phyloP scores from a whole-genome alignment of 2,888 invertebrate species.

The Pasiphila rectangulata region DNA sequence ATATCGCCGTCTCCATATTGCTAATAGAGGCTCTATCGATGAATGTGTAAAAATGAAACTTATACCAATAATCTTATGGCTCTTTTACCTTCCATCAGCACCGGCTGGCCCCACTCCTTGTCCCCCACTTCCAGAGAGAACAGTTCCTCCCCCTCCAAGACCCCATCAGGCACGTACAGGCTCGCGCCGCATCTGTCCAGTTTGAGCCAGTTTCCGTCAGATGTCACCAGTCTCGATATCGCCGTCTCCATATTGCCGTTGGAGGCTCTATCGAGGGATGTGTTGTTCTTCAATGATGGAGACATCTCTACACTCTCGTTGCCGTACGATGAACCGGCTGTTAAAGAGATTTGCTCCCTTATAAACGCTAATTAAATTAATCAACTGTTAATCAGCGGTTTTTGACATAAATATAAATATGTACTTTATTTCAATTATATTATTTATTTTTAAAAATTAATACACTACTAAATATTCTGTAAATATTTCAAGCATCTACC shows the following conservation, averaged over 20 bases:
- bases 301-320: conserved; percentile 77
- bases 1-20: too few relatives aligned
- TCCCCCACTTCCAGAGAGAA: conserved; percentile 93
- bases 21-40: too few relatives aligned
- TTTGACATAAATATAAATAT: too few relatives aligned
- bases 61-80: too few relatives aligned
- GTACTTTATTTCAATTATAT: too few relatives aligned
- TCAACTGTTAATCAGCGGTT: too few relatives aligned
- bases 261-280: conserved; percentile 61
- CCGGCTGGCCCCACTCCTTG: conserved; percentile 94
- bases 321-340: conserved; percentile 73
- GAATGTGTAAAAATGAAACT: too few relatives aligned
- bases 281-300: conserved; percentile 69
- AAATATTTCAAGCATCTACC: too few relatives aligned
- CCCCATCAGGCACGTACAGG: conserved; percentile 92
- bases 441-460: too few relatives aligned
- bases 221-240: conserved; percentile 75
- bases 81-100: conserved; percentile 85
- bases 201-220: conserved; percentile 82
- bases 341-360: background rate
- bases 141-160: conserved; percentile 91
- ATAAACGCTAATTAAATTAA: too few relatives aligned
- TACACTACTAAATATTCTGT: too few relatives aligned
- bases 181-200: conserved; percentile 89
- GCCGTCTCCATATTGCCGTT: conserved; percentile 59